These are phyloP conservation scores for Dasysyrphus tricinctus DNA, from an alignment of 2,888 invertebrate species.

Conservation along the genomic window DNA sequence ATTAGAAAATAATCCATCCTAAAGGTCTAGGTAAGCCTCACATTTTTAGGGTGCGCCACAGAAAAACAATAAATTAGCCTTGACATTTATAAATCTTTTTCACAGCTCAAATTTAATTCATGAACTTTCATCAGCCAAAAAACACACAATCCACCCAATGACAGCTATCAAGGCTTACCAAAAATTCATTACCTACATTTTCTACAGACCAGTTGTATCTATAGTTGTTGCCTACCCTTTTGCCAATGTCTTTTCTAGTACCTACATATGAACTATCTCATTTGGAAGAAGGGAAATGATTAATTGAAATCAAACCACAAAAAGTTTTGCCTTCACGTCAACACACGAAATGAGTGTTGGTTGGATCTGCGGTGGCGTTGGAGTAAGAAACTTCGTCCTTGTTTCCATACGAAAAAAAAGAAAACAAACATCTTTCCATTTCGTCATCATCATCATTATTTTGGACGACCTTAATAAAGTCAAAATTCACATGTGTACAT, in stretches of 20 bases:
- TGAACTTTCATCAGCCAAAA: conserved; percentile 22
- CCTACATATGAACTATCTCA: background rate
- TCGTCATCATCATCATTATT: conserved; percentile 39
- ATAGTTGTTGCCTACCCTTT: conserved; percentile 8
- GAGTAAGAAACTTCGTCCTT: conserved; percentile 29
- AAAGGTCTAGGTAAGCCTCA: background rate
- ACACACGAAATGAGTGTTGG: conserved; percentile 26
- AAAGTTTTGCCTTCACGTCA: conserved; percentile 18
- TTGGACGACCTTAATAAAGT: conserved; percentile 18
- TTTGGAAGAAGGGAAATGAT: conserved; percentile 6
- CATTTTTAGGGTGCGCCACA: background rate
- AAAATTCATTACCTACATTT: conserved; percentile 18
- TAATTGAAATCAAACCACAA: conserved; percentile 37
- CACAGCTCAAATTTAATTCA: conserved; percentile 23
- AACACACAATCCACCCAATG: background rate
- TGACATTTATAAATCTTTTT: conserved; percentile 33
- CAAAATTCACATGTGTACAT: conserved; percentile 27
- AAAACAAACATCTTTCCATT: conserved; percentile 49
- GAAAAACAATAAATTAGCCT: background rate
- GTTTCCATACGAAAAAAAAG: background rate
- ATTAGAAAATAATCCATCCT: background rate
- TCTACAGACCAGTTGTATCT: background rate
- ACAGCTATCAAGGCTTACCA: conserved; percentile 18
- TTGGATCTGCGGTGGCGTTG: conserved; percentile 17
- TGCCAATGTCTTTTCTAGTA: background rate